Evolutionary conservation across 2,888 invertebrate species (phyloP).

Genomic region (Pterostichus niger): DNA sequence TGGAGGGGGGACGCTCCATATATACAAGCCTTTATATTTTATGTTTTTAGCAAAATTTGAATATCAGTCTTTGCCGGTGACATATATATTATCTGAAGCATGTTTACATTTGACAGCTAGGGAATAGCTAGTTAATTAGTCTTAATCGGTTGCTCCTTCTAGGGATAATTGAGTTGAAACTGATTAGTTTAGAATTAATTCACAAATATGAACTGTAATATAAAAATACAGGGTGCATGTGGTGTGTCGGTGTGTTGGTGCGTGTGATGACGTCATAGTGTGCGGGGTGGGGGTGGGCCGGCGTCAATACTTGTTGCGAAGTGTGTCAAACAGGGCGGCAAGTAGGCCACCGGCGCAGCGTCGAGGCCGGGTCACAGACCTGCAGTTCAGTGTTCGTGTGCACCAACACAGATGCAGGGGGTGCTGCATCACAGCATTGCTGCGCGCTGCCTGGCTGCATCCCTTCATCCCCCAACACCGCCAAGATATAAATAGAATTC

Average conservation of each 20-base stretch:
- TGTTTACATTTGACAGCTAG: too few relatives aligned
- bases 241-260: constrained; percentile 75
- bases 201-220: too few relatives aligned
- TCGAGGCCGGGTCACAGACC: constrained; percentile 62
- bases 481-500: constrained; percentile 29
- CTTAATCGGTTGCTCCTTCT: too few relatives aligned
- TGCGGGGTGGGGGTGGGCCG: constrained; percentile 71
- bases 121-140: too few relatives aligned
- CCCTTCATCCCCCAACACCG: too few relatives aligned
- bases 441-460: background rate
- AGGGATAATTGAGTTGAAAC: too few relatives aligned
- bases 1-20: too few relatives aligned
- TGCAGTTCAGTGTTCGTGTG: constrained; percentile 8
- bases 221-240: background rate
- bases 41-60: too few relatives aligned
- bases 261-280: constrained; percentile 76
- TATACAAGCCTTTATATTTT: too few relatives aligned
- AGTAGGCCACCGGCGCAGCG: constrained; percentile 73
- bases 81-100: too few relatives aligned
- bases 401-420: background rate
- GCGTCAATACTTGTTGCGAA: constrained; percentile 78
- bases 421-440: constrained; percentile 19
- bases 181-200: too few relatives aligned
- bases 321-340: constrained; percentile 76
- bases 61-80: too few relatives aligned